These are phyloP conservation scores for Rhizoglyphus robini DNA, from an alignment of 1,140 invertebrate genomes.

Conservation along the genomic window DNA sequence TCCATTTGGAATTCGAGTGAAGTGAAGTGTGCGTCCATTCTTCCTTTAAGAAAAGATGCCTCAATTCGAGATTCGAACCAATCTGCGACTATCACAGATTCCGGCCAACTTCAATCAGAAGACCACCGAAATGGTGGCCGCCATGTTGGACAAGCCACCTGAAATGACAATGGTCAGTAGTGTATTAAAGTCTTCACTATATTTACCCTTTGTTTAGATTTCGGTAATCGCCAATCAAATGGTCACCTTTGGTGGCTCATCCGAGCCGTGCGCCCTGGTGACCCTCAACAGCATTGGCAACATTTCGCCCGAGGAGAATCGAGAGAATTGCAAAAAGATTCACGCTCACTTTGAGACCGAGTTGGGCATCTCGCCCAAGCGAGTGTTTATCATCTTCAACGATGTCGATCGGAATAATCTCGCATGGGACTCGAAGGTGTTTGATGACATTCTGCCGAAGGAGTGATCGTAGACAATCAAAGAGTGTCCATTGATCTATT, in stretches of 20 bases:
- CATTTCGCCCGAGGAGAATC: not conserved
- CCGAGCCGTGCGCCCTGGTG: slow-evolving; percentile 6
- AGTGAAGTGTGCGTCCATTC: no score
- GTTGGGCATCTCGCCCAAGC: not conserved
- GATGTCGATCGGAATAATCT: not conserved
- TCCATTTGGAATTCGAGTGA: no score
- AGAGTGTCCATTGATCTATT: not conserved
- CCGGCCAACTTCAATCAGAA: slow-evolving; percentile 15
- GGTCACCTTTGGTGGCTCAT: slow-evolving; percentile 15
- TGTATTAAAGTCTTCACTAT: not conserved
- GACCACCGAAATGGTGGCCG: slow-evolving; percentile 9
- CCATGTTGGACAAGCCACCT: not conserved
- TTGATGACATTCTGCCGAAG: slow-evolving; percentile 14
- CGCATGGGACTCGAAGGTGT: not conserved
- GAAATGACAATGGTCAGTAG: slow-evolving; percentile 10
- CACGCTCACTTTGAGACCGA: not conserved
- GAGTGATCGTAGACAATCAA: no score
- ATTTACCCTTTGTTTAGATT: not conserved
- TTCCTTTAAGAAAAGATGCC: slow-evolving; percentile 2
- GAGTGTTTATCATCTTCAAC: slow-evolving; percentile 1
- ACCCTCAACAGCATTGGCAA: not conserved
- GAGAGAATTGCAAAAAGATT: not conserved
- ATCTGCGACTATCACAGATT: slow-evolving; percentile 13
- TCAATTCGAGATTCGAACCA: not conserved
- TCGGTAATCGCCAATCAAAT: slow-evolving; percentile 3